Conservation (phyloP, 2,888 invertebrate species). For the Cantharis rufa region DNA sequence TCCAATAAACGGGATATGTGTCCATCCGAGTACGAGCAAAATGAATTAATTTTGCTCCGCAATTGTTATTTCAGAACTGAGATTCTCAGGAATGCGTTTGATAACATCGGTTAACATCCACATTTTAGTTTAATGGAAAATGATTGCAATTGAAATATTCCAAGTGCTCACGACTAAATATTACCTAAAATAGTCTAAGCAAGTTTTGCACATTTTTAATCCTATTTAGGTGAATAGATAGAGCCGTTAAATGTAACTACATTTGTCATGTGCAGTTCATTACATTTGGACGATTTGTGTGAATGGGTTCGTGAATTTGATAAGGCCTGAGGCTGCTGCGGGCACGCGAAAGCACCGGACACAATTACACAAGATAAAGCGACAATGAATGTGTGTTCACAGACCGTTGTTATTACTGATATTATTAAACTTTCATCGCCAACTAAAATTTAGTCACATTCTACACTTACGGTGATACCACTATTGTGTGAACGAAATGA, state of each 20-base stretch:
- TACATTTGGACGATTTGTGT: slow-evolving; percentile 52
- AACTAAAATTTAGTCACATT: slow-evolving; percentile 32
- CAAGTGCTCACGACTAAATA: not conserved
- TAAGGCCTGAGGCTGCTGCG: slow-evolving; percentile 44
- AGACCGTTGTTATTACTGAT: slow-evolving; percentile 44
- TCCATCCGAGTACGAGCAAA: slow-evolving; percentile 27
- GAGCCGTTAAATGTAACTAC: slow-evolving; percentile 45
- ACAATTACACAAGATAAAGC: slow-evolving; percentile 48
- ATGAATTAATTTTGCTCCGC: slow-evolving; percentile 27
- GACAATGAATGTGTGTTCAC: slow-evolving; percentile 49
- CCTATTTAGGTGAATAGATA: slow-evolving; percentile 35
- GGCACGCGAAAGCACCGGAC: slow-evolving; percentile 44
- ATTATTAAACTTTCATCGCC: slow-evolving; percentile 33
- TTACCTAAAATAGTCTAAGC: not conserved
- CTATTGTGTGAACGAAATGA: slow-evolving; percentile 24
- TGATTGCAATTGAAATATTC: not conserved
- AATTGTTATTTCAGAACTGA: slow-evolving; percentile 29
- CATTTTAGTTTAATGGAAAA: slow-evolving; percentile 3
- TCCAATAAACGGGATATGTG: slow-evolving; percentile 38
- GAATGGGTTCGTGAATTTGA: slow-evolving; percentile 50
- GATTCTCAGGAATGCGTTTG: slow-evolving; percentile 12
- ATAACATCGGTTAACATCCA: slow-evolving; percentile 1
- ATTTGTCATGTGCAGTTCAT: slow-evolving; percentile 55
- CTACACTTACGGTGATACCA: slow-evolving; percentile 28
- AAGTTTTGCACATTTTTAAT: not conserved